phyloP scores from a whole-genome alignment of 92 coral and sea anemone species.

The Anthopleura xanthogrammica region DNA sequence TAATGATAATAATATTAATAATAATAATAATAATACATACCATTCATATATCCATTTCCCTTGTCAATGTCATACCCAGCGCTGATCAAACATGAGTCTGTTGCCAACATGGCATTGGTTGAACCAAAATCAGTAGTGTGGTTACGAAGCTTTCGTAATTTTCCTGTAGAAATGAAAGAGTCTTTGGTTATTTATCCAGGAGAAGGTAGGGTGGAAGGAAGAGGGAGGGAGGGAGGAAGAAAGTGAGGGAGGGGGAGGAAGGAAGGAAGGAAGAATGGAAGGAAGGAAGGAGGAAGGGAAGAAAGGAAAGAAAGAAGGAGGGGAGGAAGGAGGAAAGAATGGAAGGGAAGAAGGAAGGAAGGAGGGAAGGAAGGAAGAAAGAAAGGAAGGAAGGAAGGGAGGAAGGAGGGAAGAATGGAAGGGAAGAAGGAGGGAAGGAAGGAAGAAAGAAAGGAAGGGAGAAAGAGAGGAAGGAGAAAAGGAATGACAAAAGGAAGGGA shows the following conservation, averaged over 20 bases:
- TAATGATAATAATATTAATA: no score
- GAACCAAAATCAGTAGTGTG: constrained; percentile 92
- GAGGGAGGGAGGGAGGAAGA: background rate
- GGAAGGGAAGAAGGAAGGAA: no score
- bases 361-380: background rate
- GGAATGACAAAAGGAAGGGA: background rate
- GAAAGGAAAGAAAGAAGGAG: no score
- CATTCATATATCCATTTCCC: constrained; percentile 89
- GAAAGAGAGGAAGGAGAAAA: background rate
- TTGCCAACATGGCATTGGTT: constrained; percentile 80
- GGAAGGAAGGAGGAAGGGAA: background rate
- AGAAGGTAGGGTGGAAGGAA: background rate
- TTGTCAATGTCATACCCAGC: constrained; percentile 91
- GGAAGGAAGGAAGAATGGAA: background rate
- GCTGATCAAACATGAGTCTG: constrained; percentile 76
- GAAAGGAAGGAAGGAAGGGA: background rate
- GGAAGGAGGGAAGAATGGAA: no score
- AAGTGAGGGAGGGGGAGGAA: background rate
- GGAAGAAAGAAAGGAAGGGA: background rate
- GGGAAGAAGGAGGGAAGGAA: background rate
- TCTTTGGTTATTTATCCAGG: background rate
- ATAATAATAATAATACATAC: no score
- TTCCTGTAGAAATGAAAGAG: constrained; percentile 45
- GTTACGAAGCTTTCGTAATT: constrained; percentile 85
- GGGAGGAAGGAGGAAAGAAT: no score